Evolutionary conservation across 2,888 invertebrate species (phyloP).

Genomic region (Drosophila austrosaltans): DNA sequence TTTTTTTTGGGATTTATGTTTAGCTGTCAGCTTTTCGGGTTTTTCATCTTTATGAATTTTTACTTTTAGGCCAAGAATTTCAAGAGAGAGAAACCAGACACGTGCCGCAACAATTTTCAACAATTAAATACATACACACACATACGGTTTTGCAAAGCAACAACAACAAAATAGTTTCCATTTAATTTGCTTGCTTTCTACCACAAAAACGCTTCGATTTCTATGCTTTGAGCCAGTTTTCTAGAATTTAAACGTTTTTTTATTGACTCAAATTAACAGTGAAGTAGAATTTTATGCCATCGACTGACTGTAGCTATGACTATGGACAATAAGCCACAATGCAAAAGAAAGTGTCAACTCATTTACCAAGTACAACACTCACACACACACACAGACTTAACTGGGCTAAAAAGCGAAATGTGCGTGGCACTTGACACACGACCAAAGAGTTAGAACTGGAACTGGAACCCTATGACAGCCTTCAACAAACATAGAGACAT

Average conservation of each 20-base stretch:
- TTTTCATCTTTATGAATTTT: conserved; percentile 60
- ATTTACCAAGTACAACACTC: conserved; percentile 35
- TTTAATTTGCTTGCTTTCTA: conserved; percentile 72
- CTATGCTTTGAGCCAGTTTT: conserved; percentile 59
- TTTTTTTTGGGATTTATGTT: conserved; percentile 61
- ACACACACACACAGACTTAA: conserved; percentile 28
- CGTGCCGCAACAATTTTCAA: conserved; percentile 62
- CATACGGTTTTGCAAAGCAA: conserved; percentile 33
- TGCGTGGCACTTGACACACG: conserved; percentile 55
- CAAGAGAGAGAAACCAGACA: conserved; percentile 53
- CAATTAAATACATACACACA: conserved; percentile 47
- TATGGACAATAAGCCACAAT: conserved; percentile 10
- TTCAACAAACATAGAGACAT: conserved; percentile 5
- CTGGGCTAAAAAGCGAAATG: conserved; percentile 67
- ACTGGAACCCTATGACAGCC: conserved; percentile 26
- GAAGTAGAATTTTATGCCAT: conserved; percentile 75
- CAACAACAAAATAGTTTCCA: conserved; percentile 38
- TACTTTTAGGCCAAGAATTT: conserved; percentile 68
- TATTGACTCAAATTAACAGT: conserved; percentile 69
- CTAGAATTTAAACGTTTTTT: conserved; percentile 72
- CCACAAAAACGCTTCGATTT: conserved; percentile 48
- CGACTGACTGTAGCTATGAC: conserved; percentile 22
- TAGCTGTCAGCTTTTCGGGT: conserved; percentile 65
- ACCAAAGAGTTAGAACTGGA: conserved; percentile 18
- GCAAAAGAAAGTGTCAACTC: conserved; percentile 62